A percentile compares a stretch with the other conserved stretches of the same genome.
Evolutionary conservation across 2,888 invertebrate species (phyloP).

Genomic region (Ophion obscuratus): DNA sequence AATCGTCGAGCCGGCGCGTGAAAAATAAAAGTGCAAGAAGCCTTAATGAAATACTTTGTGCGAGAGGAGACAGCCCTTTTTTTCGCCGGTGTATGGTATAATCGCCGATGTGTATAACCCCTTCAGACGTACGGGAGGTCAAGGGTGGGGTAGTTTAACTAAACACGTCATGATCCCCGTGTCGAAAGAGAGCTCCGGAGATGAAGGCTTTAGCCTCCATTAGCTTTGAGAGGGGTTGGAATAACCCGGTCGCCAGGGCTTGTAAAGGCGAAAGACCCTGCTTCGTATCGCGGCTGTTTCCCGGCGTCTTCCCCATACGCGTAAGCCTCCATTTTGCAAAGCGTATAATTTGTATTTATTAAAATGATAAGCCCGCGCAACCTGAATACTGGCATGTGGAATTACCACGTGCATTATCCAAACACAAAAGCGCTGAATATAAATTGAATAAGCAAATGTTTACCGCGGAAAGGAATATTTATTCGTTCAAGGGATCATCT

Average conservation of each 20-base stretch:
- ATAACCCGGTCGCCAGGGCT: slow-evolving; percentile 48
- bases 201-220: slow-evolving; percentile 66
- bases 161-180: slow-evolving; percentile 59
- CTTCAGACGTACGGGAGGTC: slow-evolving; percentile 37
- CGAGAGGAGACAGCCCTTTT: slow-evolving; percentile 33
- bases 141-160: slow-evolving; percentile 51
- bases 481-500: no score
- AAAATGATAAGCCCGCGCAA: slow-evolving; percentile 50
- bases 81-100: slow-evolving; percentile 26
- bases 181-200: slow-evolving; percentile 60
- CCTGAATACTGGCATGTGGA: slow-evolving; percentile 12
- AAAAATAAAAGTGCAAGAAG: slow-evolving; percentile 31
- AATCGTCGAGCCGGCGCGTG: slow-evolving; percentile 12
- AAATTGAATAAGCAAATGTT: slow-evolving; percentile 13
- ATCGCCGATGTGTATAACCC: slow-evolving; percentile 52
- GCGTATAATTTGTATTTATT: slow-evolving; percentile 50
- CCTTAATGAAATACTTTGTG: slow-evolving; percentile 55
- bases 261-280: slow-evolving; percentile 39
- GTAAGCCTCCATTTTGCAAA: slow-evolving; percentile 24
- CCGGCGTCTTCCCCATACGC: not conserved
- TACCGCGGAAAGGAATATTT: not conserved
- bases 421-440: not conserved
- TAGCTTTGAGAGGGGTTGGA: slow-evolving; percentile 66
- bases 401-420: slow-evolving; percentile 8
- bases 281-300: slow-evolving; percentile 19